A percentile compares a stretch with the other conserved stretches of the same genome.
Evolutionary conservation across 2,888 invertebrate genomes (phyloP).

Genomic region (Sesamia inferens): DNA sequence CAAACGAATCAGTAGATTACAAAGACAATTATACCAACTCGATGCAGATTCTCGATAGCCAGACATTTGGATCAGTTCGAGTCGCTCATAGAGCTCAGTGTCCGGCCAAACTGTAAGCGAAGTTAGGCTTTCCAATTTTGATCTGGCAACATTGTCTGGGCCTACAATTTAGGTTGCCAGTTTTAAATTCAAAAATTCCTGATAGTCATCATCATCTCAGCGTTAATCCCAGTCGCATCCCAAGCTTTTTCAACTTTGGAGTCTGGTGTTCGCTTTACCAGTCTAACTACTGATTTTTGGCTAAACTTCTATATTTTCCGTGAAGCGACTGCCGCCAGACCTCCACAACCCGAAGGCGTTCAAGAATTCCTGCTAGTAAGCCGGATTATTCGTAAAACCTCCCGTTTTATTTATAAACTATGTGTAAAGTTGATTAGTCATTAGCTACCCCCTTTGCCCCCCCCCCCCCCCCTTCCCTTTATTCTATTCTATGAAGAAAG

Average conservation of each 20-base stretch:
- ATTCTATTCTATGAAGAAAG: too few relatives aligned
- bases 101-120: background rate
- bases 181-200: background rate
- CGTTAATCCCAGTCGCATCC: too few relatives aligned
- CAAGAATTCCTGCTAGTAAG: background rate
- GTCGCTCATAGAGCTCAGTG: background rate
- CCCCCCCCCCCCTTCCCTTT: too few relatives aligned
- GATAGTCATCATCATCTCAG: background rate
- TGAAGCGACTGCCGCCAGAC: too few relatives aligned
- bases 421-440: too few relatives aligned
- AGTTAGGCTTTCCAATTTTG: background rate
- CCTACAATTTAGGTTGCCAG: background rate
- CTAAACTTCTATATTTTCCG: too few relatives aligned
- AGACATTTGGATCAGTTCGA: background rate
- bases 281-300: too few relatives aligned
- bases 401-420: too few relatives aligned
- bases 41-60: background rate
- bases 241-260: too few relatives aligned
- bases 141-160: conserved; percentile 8
- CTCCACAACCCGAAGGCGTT: too few relatives aligned
- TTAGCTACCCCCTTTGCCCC: too few relatives aligned
- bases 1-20: background rate
- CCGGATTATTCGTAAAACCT: background rate
- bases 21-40: background rate
- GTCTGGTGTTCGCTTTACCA: too few relatives aligned